Percentiles rank a stretch among this genome's conserved stretches.
These are phyloP conservation scores for Neodiprion pinetum DNA, from an alignment of 1,140 invertebrate genomes.

Conservation along the genomic window DNA sequence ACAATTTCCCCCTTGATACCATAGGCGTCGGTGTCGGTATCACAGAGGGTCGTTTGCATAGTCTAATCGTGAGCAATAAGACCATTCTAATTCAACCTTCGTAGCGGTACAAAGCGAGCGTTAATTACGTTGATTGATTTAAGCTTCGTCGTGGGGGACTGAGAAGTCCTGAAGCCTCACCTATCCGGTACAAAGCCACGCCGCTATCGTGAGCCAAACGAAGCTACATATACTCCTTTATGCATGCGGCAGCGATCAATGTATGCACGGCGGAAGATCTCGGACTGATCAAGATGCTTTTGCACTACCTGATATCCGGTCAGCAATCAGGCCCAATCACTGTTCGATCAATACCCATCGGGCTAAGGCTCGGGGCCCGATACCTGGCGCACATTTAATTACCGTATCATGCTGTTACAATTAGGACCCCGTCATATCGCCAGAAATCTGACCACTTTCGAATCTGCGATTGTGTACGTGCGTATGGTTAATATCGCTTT, in stretches of 20 bases:
- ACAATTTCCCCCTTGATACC: neutral
- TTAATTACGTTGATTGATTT: conserved; percentile 59
- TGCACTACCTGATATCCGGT: neutral
- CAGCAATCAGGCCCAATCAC: neutral
- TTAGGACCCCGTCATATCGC: no score
- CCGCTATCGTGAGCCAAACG: neutral
- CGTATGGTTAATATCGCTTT: no score
- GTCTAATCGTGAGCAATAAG: conserved; percentile 3
- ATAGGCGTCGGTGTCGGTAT: neutral
- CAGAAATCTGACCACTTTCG: no score
- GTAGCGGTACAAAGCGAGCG: conserved; percentile 48
- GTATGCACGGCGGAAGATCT: neutral
- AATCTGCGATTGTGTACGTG: no score
- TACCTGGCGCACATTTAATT: neutral
- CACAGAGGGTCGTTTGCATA: neutral
- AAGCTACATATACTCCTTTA: neutral
- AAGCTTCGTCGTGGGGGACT: conserved; percentile 43
- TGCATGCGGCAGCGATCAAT: neutral
- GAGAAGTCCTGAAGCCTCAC: neutral
- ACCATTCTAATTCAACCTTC: conserved; percentile 40
- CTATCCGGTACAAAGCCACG: neutral
- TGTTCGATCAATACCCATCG: neutral
- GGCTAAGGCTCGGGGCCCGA: neutral
- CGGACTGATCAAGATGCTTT: neutral
- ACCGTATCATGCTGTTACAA: neutral